Evolutionary conservation across 2,888 invertebrate genomes (phyloP).

Genomic region (Platycheirus rosarum): DNA sequence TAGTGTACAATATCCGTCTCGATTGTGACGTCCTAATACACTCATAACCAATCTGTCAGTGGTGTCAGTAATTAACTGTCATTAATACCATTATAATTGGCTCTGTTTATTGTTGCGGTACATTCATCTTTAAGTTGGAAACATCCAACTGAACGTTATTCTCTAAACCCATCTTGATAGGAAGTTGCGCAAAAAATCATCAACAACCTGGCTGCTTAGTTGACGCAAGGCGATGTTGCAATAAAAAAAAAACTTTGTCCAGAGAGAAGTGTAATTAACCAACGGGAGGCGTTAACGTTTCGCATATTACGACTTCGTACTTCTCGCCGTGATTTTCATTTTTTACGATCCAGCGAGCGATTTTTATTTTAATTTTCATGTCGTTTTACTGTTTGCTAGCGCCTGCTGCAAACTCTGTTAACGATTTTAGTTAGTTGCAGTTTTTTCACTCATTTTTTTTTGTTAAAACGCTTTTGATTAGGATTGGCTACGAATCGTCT

Average conservation of each 20-base stretch:
- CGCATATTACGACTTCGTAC: constrained; percentile 72
- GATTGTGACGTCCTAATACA: constrained; percentile 34
- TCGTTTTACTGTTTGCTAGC: constrained; percentile 46
- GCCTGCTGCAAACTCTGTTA: constrained; percentile 21
- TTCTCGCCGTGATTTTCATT: constrained; percentile 60
- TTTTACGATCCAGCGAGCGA: constrained; percentile 56
- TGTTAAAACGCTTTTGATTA: constrained; percentile 57
- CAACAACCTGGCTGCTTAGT: constrained; percentile 1
- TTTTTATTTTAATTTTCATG: constrained; percentile 69
- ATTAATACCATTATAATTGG: constrained; percentile 66
- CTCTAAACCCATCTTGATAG: constrained; percentile 42
- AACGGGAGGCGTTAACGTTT: constrained; percentile 73
- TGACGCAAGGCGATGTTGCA: constrained; percentile 17
- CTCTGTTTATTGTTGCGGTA: constrained; percentile 34
- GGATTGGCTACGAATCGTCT: constrained; percentile 67
- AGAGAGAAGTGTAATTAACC: constrained; percentile 64
- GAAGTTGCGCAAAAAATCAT: constrained; percentile 1
- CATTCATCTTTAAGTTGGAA: constrained; percentile 16
- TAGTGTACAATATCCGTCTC: too few species aligned
- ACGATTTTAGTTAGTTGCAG: not conserved
- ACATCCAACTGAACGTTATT: constrained; percentile 13
- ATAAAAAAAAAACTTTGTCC: too few species aligned
- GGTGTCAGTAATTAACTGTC: constrained; percentile 63
- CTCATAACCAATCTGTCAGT: constrained; percentile 46
- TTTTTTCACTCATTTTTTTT: too few species aligned